These are phyloP conservation scores for Diploscapter pachys DNA, from an alignment of 1,140 invertebrate species.

Conservation along the genomic window DNA sequence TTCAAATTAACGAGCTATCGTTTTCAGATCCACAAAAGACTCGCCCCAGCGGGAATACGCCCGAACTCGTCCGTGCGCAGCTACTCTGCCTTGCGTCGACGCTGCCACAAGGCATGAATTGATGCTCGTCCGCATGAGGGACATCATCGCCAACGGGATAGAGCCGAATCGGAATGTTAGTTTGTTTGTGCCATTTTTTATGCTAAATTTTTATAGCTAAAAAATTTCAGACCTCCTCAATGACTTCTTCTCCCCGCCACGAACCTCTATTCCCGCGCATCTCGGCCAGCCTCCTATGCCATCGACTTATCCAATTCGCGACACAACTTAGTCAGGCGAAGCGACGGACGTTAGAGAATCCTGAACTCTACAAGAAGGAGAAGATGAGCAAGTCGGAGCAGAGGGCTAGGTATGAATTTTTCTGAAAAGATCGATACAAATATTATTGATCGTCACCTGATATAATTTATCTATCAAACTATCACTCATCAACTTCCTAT, in stretches of 20 bases:
- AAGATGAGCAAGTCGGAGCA: slow-evolving; percentile 53
- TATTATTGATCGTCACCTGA: no score
- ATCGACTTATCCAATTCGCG: slow-evolving; percentile 75
- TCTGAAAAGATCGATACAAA: no score
- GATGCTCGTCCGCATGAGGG: slow-evolving; percentile 75
- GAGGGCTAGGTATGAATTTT: slow-evolving; percentile 12
- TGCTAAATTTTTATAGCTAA: no score
- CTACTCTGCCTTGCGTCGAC: slow-evolving; percentile 71
- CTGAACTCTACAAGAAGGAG: slow-evolving; percentile 72
- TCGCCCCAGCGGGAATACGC: slow-evolving; percentile 34
- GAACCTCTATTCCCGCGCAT: slow-evolving; percentile 55
- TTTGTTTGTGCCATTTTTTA: no score
- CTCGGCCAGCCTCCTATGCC: slow-evolving; percentile 67
- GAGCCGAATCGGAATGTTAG: slow-evolving; percentile 21
- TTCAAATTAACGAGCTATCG: no score
- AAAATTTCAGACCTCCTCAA: background rate
- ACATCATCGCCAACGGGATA: slow-evolving; percentile 73
- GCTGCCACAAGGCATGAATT: slow-evolving; percentile 77
- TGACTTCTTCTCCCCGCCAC: slow-evolving; percentile 42
- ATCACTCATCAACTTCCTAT: no score
- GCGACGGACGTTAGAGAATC: slow-evolving; percentile 74
- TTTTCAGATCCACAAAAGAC: slow-evolving; percentile 15
- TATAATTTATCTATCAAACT: no score
- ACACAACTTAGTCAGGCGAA: slow-evolving; percentile 69
- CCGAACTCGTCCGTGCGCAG: slow-evolving; percentile 38